phyloP scores from a whole-genome alignment of 2,113 vertebrate species.

The Setophaga coronata region DNA sequence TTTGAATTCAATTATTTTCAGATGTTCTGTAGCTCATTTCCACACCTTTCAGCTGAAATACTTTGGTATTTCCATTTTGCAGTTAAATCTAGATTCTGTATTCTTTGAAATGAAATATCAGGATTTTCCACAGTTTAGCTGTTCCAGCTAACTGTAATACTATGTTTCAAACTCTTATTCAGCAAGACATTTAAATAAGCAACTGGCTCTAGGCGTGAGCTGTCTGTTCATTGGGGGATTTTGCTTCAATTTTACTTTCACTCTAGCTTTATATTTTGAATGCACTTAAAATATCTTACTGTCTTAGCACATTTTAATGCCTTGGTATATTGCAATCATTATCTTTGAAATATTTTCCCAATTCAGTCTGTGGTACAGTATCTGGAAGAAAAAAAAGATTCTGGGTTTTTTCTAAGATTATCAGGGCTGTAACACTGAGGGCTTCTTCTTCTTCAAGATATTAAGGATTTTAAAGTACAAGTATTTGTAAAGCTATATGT shows the following conservation, averaged over 20 bases:
- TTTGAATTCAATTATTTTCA: slow-evolving; percentile 19
- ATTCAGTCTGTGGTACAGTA: background rate
- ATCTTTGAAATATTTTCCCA: background rate
- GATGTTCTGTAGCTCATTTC: slow-evolving; percentile 16
- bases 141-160: background rate
- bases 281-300: background rate
- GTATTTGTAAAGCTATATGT: background rate
- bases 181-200: slow-evolving; percentile 23
- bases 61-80: slow-evolving; percentile 15
- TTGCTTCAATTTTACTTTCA: background rate
- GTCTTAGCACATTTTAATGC: background rate
- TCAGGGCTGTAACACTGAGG: background rate
- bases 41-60: slow-evolving; percentile 5
- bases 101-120: slow-evolving; percentile 15
- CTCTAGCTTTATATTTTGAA: background rate
- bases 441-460: background rate
- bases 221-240: rapidly evolving
- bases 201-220: background rate
- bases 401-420: background rate
- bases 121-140: background rate
- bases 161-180: background rate
- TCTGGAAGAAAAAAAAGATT: background rate
- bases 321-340: background rate
- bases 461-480: background rate
- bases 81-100: background rate